Percentiles rank a stretch among this genome's conserved stretches.
Evolutionary conservation across 2,113 vertebrate genomes (phyloP).

Genomic region (Jacana jacana): DNA sequence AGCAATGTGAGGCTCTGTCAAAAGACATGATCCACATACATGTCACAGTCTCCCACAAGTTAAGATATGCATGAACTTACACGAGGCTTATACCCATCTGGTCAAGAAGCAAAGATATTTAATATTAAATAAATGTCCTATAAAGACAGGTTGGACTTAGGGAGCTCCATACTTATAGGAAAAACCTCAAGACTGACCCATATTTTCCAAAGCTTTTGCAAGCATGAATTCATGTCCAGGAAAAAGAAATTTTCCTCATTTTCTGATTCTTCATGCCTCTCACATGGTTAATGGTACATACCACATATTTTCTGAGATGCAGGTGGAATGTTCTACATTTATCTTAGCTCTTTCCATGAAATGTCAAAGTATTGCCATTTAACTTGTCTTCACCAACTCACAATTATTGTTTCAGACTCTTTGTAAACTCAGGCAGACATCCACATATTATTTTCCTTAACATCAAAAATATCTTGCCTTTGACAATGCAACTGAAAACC

Average conservation of each 20-base stretch:
- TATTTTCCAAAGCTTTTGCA: background rate
- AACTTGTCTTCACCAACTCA: background rate
- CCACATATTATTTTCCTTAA: background rate
- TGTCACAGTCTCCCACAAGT: background rate
- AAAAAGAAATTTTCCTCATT: background rate
- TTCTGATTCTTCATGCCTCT: background rate
- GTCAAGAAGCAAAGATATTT: background rate
- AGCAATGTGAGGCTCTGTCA: rapidly evolving
- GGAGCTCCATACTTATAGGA: background rate
- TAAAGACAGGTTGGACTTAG: background rate
- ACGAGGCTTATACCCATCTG: background rate
- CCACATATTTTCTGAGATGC: background rate
- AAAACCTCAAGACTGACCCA: background rate
- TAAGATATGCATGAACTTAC: background rate
- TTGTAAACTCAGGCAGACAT: background rate
- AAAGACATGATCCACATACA: too few relatives aligned
- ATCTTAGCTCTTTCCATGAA: background rate
- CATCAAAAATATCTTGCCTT: background rate
- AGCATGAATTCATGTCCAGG: background rate
- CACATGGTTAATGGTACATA: background rate
- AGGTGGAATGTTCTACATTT: background rate
- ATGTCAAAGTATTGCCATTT: background rate
- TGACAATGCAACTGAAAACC: background rate
- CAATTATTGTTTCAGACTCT: background rate
- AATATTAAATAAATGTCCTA: background rate